Evolutionary conservation across 2,797 vertebrate species (phyloP).

Genomic region (Manis pentadactyla): DNA sequence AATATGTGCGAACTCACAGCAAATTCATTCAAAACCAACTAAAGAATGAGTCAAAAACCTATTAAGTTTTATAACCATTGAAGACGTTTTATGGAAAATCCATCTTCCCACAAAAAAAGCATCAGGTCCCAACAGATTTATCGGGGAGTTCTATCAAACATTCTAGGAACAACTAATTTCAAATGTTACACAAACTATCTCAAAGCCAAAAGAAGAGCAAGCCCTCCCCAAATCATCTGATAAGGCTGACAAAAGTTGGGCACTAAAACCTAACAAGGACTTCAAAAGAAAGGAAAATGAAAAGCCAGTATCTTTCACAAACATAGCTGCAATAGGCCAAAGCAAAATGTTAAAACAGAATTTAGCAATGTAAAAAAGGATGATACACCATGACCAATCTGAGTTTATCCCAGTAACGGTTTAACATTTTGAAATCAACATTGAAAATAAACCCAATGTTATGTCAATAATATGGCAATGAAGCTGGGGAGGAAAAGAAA

Average conservation of each 20-base stretch:
- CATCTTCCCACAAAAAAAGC: not conserved
- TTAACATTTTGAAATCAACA: not conserved
- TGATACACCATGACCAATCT: not conserved
- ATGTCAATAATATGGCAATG: not conserved
- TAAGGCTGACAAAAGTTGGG: not conserved
- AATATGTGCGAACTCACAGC: not conserved
- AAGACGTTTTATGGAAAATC: not conserved
- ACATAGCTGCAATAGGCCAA: not conserved
- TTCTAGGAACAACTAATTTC: not conserved
- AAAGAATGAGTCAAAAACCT: slow-evolving; percentile 2
- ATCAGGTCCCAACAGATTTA: not conserved
- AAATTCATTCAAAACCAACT: slow-evolving; percentile 22
- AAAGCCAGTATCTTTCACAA: not conserved
- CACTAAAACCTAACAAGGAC: not conserved
- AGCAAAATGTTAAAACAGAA: not conserved
- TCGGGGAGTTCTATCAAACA: not conserved
- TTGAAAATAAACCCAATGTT: slow-evolving; percentile 2
- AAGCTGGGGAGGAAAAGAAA: not conserved
- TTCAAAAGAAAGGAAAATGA: not conserved
- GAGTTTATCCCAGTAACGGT: not conserved
- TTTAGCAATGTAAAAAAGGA: not conserved
- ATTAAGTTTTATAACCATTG: not conserved
- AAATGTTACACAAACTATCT: not conserved
- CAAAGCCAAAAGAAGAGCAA: not conserved
- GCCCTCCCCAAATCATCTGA: not conserved